A percentile compares a stretch with the other conserved stretches of the same genome.
Evolutionary conservation across 2,797 vertebrate genomes (phyloP).

Genomic region (Periparus ater): DNA sequence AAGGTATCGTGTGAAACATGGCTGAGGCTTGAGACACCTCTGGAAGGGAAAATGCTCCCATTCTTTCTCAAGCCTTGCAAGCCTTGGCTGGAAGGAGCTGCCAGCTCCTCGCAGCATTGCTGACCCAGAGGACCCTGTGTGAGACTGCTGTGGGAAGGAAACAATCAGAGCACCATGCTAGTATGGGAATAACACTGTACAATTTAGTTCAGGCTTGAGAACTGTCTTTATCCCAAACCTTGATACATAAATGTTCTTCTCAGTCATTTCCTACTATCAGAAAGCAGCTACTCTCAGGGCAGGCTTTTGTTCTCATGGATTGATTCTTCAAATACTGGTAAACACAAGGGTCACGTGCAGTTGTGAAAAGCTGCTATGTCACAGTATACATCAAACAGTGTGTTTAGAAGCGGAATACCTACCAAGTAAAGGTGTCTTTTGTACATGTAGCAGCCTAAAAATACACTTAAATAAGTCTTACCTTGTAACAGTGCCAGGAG

Average conservation of each 20-base stretch:
- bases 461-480: not conserved
- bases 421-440: not conserved
- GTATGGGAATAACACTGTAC: rapidly evolving
- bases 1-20: not conserved
- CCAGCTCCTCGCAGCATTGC: not conserved
- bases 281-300: not conserved
- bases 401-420: not conserved
- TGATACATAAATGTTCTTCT: not conserved
- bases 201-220: not conserved
- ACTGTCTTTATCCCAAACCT: not conserved
- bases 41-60: rapidly evolving
- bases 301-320: not conserved
- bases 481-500: not conserved
- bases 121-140: not conserved
- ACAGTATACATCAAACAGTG: not conserved
- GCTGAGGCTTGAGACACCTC: not conserved
- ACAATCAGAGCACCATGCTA: not conserved
- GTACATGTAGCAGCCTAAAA: not conserved
- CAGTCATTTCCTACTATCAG: not conserved
- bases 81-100: not conserved
- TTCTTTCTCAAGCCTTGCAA: not conserved
- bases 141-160: not conserved
- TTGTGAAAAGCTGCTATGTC: not conserved
- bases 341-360: not conserved
- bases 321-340: not conserved